Evolutionary conservation across 2,797 vertebrate genomes (phyloP).

Genomic region (Protosalanx chinensis): DNA sequence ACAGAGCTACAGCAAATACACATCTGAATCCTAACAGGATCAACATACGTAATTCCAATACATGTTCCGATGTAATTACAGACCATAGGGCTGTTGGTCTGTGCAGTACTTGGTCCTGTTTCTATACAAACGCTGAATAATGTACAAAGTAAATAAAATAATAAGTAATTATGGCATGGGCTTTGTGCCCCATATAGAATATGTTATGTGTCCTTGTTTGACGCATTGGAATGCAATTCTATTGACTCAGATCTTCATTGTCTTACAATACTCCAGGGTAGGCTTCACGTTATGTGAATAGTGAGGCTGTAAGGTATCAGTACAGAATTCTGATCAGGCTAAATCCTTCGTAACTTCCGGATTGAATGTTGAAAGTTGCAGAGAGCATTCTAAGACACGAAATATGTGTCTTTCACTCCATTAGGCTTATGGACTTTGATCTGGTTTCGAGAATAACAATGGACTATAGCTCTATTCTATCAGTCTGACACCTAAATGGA

Average conservation of each 20-base stretch:
- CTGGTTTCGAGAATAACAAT: too few species aligned
- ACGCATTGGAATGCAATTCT: neutral
- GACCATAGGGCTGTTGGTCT: neutral
- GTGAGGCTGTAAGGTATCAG: neutral
- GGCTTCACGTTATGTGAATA: neutral
- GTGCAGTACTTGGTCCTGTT: conserved; percentile 2
- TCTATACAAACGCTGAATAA: conserved; percentile 32
- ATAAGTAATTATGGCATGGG: conserved; percentile 25
- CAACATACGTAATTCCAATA: too few species aligned
- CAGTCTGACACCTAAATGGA: too few species aligned
- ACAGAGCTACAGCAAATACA: neutral
- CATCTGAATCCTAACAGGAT: too few species aligned
- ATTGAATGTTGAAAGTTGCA: too few species aligned
- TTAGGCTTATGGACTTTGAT: too few species aligned
- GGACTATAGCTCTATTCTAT: too few species aligned
- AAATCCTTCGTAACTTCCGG: too few species aligned
- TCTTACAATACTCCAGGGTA: neutral
- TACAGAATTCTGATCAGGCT: neutral
- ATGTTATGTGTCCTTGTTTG: neutral
- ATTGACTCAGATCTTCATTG: neutral
- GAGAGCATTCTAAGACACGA: too few species aligned
- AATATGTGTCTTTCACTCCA: too few species aligned
- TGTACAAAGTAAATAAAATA: conserved; percentile 13
- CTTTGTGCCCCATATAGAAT: neutral
- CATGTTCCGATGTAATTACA: neutral